phyloP scores from a whole-genome alignment of 2,888 invertebrate species.

The Heliconius cydno region DNA sequence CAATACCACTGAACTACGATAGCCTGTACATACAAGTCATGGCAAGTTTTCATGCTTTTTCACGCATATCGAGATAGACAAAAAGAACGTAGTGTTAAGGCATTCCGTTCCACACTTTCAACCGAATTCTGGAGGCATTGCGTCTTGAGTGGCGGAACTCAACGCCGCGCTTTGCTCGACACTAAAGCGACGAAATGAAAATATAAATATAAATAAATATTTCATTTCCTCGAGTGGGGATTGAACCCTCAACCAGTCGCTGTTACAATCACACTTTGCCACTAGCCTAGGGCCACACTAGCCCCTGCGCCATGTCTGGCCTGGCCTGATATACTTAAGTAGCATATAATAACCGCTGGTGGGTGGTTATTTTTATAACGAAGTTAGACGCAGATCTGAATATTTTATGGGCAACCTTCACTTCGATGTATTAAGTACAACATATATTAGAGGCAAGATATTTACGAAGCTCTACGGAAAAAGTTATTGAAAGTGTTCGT shows the following conservation, averaged over 20 bases:
- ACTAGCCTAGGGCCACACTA: too few relatives aligned
- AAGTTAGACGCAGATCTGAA: conserved; percentile 12
- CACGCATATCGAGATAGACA: too few relatives aligned
- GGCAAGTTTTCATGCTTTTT: too few relatives aligned
- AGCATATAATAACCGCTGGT: background rate
- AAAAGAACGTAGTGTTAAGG: too few relatives aligned
- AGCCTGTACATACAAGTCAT: too few relatives aligned
- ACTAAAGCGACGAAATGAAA: background rate
- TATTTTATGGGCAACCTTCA: conserved; percentile 18
- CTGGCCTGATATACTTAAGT: background rate
- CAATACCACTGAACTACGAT: background rate
- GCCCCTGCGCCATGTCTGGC: too few relatives aligned
- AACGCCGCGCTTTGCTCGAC: background rate
- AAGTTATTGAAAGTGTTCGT: background rate
- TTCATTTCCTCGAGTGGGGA: too few relatives aligned
- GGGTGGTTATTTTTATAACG: conserved; percentile 5
- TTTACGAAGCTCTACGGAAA: conserved; percentile 1
- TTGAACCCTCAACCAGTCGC: too few relatives aligned
- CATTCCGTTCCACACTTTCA: background rate
- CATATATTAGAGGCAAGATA: background rate
- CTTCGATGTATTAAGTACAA: conserved; percentile 8
- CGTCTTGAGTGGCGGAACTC: too few relatives aligned
- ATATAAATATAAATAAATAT: too few relatives aligned
- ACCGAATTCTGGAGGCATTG: background rate
- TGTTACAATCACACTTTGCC: too few relatives aligned